Conservation (phyloP, 2,888 invertebrate species). For the Sturmia bella region DNA sequence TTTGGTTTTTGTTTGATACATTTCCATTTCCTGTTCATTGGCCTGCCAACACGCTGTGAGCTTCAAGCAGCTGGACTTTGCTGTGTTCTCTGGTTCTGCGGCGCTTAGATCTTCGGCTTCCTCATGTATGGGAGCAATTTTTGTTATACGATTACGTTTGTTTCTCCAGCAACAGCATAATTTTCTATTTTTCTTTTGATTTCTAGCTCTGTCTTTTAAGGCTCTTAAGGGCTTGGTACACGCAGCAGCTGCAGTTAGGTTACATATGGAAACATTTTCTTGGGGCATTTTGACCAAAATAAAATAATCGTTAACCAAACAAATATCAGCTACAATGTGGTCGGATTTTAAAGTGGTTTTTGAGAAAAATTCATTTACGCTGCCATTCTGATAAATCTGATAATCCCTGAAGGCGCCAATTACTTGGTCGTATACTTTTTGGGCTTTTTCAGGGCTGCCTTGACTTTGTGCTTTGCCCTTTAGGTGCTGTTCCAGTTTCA, state of each 20-base stretch:
- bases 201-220: neutral
- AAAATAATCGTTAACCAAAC: slow-evolving; percentile 78
- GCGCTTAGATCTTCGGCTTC: slow-evolving; percentile 38
- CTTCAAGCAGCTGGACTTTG: slow-evolving; percentile 69
- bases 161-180: slow-evolving; percentile 48
- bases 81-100: neutral
- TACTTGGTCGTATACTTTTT: neutral
- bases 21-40: slow-evolving; percentile 70
- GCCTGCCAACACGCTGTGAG: slow-evolving; percentile 56
- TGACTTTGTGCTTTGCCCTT: slow-evolving; percentile 17
- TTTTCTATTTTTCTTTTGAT: slow-evolving; percentile 11
- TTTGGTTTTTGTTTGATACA: slow-evolving; percentile 72
- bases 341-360: slow-evolving; percentile 47
- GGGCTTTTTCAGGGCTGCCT: neutral
- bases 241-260: neutral
- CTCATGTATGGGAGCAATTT: slow-evolving; percentile 66
- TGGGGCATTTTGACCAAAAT: slow-evolving; percentile 79
- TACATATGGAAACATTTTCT: neutral
- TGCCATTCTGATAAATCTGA: slow-evolving; percentile 74
- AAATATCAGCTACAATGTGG: slow-evolving; percentile 77
- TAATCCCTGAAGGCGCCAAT: slow-evolving; percentile 68
- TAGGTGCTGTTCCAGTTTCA: neutral
- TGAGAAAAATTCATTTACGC: slow-evolving; percentile 75
- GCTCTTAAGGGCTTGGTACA: slow-evolving; percentile 19
- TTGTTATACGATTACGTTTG: slow-evolving; percentile 42